phyloP scores from a whole-genome alignment of 37 sponge, comb jelly and placozoan genomes.

The Bolinopsis microptera region DNA sequence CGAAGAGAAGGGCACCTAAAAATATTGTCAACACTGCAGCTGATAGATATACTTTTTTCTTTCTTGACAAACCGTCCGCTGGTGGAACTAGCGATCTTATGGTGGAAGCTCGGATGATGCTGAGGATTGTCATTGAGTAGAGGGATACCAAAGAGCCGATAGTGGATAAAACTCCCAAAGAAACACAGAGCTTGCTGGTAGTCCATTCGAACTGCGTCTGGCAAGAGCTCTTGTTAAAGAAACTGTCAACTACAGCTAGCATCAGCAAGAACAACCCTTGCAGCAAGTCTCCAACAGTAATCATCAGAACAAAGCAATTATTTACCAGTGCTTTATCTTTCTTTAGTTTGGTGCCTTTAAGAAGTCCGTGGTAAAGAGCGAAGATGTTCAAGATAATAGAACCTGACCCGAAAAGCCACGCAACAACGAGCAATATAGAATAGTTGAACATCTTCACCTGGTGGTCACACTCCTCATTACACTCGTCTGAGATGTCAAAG shows the following conservation, averaged over 20 bases:
- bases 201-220: neutral
- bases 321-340: neutral
- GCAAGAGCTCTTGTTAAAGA: neutral
- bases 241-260: neutral
- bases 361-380: neutral
- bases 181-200: neutral
- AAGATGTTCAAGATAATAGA: neutral
- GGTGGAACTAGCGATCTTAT: neutral
- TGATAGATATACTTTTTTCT: neutral
- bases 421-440: neutral
- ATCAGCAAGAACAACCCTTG: neutral
- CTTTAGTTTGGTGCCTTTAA: neutral
- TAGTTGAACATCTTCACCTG: neutral
- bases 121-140: constrained; percentile 1
- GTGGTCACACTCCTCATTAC: neutral
- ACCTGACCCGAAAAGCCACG: neutral
- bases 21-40: neutral
- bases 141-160: neutral
- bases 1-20: neutral
- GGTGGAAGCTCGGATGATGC: neutral
- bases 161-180: neutral
- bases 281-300: neutral
- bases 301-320: neutral
- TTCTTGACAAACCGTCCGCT: neutral
- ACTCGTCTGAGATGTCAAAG: constrained; percentile 4